phyloP scores from a whole-genome alignment of 2,888 invertebrate species.

The Lasioglossum lativentre region DNA sequence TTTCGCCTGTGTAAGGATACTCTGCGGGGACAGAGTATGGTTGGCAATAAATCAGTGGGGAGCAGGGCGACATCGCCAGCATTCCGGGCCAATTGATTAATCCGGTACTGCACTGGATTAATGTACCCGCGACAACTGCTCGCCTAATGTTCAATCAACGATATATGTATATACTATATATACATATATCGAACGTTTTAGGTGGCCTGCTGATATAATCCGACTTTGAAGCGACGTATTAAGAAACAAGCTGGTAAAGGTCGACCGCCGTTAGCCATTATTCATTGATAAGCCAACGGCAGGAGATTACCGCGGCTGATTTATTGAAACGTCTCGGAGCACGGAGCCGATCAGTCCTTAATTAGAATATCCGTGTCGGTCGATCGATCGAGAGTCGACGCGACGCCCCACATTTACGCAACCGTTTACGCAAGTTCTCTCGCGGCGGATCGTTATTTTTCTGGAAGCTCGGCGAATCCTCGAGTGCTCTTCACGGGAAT shows the following conservation, averaged over 20 bases:
- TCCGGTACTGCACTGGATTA: constrained; percentile 51
- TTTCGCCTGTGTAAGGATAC: background rate
- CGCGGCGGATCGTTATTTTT: background rate
- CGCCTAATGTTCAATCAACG: constrained; percentile 56
- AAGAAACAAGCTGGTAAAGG: constrained; percentile 17
- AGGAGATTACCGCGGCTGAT: constrained; percentile 21
- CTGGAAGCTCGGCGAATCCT: constrained; percentile 9
- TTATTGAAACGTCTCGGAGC: constrained; percentile 28
- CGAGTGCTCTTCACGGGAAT: constrained; percentile 17
- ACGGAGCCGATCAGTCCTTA: constrained; percentile 10
- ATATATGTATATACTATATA: no score
- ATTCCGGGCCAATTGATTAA: constrained; percentile 18
- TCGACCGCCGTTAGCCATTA: constrained; percentile 22
- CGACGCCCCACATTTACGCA: constrained; percentile 7
- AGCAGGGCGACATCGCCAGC: background rate
- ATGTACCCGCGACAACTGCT: constrained; percentile 46
- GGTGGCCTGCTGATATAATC: constrained; percentile 45
- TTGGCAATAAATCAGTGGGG: background rate
- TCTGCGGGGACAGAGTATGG: background rate
- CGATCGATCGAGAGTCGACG: constrained; percentile 5
- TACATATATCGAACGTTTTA: constrained; percentile 29
- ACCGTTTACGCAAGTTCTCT: background rate
- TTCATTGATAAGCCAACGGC: constrained; percentile 44
- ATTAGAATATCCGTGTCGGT: constrained; percentile 32
- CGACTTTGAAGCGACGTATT: constrained; percentile 43